Evolutionary conservation across 2,797 vertebrate species (phyloP), one percentile per base, ranked within the genome.

Genomic region (Xenentodon cancila): DNA sequence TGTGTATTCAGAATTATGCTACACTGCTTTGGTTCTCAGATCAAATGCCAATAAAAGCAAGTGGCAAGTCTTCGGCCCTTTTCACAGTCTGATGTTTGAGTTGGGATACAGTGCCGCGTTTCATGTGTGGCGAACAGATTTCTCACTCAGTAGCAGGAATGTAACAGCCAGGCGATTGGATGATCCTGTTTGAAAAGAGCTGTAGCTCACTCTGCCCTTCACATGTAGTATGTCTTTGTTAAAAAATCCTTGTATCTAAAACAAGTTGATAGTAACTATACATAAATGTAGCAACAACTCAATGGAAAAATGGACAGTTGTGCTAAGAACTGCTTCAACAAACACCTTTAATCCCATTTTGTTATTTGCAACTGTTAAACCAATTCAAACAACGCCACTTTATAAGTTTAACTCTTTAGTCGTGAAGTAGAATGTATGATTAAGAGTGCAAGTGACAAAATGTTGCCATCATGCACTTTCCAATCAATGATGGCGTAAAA

Each of bases 41-140:
- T 92, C 85, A 60, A 77, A 85, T 65, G 91, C 92, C 92, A 93
- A 91, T 79, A 83, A 88, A 91, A 93, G 87, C 89, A 91, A 88
- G 81, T 91, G 89, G 84, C 84, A 86, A 86, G 89, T 77, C 78
- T 77, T 88, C 82, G 82, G 70, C 75, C 30, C 68, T 71, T 80
- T 53, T 85, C 77, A 75, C 80, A 85, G 78, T 45, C 68, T 52
- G 56, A 37, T 88, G 80, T 91, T 91, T 91, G 84, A 74, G 80
- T 87, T 80, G 64, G 79, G 75, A 81, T 81, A 91, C 85, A 91
- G 90, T 81, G 75, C 86, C 68, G 80, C 59, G n/a, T 82, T 91
- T 91, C 84, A 82, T 81, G 69, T 85, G 84, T 49, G 64, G 61
- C 68, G 76, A 86, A 68, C 54, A 48, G 75, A 85, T 80, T 84